Base-by-base conservation (phyloP, 2,888 invertebrate species). In the Heliothis peltigera region DNA sequence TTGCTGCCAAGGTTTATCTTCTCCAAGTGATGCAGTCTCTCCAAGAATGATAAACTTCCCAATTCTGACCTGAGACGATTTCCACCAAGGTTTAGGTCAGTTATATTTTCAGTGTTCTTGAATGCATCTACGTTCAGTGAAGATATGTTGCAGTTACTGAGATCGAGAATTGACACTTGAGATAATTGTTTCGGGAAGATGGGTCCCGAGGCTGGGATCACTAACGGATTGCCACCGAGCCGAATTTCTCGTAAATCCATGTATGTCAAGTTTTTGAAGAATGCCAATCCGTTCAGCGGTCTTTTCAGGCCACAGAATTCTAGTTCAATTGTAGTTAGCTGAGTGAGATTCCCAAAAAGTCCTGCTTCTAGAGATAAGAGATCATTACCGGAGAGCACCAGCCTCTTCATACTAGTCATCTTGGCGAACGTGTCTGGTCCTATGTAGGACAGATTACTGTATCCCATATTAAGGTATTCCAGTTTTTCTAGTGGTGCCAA, bases 391-490 rank as follows among this genome's bases (percentile, higher is more conserved):
- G 97, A 97, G 32, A 97, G 91, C 52, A 97, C 95, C 19, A 97
- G 90, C 55, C 95, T 95, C 81, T 96, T 96, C 90, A 97, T 94
- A 10, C 96, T 96, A 1, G 96, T 96, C 96, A 97, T 97, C 83
- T 96, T 96, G 4, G 96, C 95, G 82, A 97, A 97, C 3, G 96
- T 96, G 32, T 96, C 95, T 42, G 96, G 96, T 0, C 96, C 96
- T 59, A 97, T 93, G 72, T 96, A 95, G 0, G 96, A 96, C 2
- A 97, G 91, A 83, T 96, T 96, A 87, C 97, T 97, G 84, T 96
- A 97, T 6, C 97, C 97, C 97, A 97, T 97, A 85, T 97, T 97
- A 4, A 97, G 90, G 81, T 96, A 96, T 86, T 96, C 96, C 35
- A 97, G 89, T 15, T 96, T 96, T 65, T 96, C 95, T 1, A 97